phyloP scores from a whole-genome alignment of 2,888 invertebrate genomes.

The Leucophenga maculata region DNA sequence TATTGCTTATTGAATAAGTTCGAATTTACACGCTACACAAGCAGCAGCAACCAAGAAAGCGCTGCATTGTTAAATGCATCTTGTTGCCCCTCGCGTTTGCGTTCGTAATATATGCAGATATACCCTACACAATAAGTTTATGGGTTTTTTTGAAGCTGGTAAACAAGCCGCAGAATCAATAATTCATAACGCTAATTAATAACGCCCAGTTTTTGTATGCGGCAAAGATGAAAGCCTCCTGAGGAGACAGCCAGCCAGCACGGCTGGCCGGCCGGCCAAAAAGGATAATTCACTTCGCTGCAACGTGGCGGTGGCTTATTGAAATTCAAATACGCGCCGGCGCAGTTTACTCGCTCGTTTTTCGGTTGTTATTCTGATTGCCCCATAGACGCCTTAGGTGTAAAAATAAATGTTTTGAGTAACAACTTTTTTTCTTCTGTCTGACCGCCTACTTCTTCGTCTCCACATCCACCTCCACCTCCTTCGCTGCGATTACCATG shows the following conservation, averaged over 20 bases:
- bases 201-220: slow-evolving; percentile 60
- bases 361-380: slow-evolving; percentile 30
- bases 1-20: too few species aligned
- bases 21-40: too few species aligned
- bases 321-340: slow-evolving; percentile 63
- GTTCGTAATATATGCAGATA: too few species aligned
- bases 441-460: slow-evolving; percentile 39
- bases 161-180: slow-evolving; percentile 54
- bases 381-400: slow-evolving; percentile 59
- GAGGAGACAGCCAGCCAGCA: neutral
- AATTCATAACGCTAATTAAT: slow-evolving; percentile 72
- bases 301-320: slow-evolving; percentile 50
- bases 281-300: neutral
- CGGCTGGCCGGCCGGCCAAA: slow-evolving; percentile 5
- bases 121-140: too few species aligned
- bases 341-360: neutral
- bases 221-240: slow-evolving; percentile 56
- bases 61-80: too few species aligned
- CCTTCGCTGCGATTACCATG: slow-evolving; percentile 23
- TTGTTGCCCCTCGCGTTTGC: too few species aligned
- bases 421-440: slow-evolving; percentile 66
- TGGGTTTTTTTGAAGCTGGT: too few species aligned
- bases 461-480: slow-evolving; percentile 49
- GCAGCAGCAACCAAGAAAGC: too few species aligned
- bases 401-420: slow-evolving; percentile 66